A percentile compares a stretch with the other conserved stretches of the same genome.
These are phyloP conservation scores for Charaxes varanes DNA, from an alignment of 1,140 invertebrate genomes.

Conservation along the genomic window DNA sequence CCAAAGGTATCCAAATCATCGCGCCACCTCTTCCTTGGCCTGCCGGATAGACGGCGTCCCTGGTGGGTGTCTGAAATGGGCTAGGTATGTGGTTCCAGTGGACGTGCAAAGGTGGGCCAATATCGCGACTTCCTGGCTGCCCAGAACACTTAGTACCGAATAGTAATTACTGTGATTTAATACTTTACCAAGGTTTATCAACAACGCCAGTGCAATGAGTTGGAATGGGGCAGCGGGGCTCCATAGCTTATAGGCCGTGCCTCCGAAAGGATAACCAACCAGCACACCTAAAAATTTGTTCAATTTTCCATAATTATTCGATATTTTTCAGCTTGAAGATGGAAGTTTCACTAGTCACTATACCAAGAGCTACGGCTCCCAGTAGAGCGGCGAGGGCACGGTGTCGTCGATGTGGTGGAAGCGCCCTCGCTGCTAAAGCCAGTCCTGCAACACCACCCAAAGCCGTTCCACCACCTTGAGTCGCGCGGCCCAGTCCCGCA, in stretches of 20 bases:
- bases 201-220: slow-evolving; percentile 77
- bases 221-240: slow-evolving; percentile 84
- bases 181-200: slow-evolving; percentile 75
- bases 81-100: too few species aligned
- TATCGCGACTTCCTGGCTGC: too few species aligned
- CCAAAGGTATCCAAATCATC: too few species aligned
- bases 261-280: slow-evolving; percentile 87
- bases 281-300: slow-evolving; percentile 80
- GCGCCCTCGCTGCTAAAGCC: slow-evolving; percentile 75
- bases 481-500: slow-evolving; percentile 81
- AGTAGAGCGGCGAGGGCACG: slow-evolving; percentile 44
- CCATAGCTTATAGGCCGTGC: slow-evolving; percentile 81
- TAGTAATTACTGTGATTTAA: too few species aligned
- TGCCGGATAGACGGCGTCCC: too few species aligned
- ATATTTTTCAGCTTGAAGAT: not conserved
- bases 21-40: too few species aligned
- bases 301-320: slow-evolving; percentile 23
- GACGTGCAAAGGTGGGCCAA: too few species aligned
- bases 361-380: slow-evolving; percentile 53
- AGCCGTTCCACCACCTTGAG: slow-evolving; percentile 89
- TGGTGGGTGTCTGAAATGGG: too few species aligned
- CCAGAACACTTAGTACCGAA: too few species aligned
- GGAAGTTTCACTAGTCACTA: not conserved
- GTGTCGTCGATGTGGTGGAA: slow-evolving; percentile 57
- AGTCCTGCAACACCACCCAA: slow-evolving; percentile 83